Percentiles rank a stretch among this genome's conserved stretches.
Evolutionary conservation across 2,797 vertebrate genomes (phyloP).

Genomic region (Nyctalus aviator): DNA sequence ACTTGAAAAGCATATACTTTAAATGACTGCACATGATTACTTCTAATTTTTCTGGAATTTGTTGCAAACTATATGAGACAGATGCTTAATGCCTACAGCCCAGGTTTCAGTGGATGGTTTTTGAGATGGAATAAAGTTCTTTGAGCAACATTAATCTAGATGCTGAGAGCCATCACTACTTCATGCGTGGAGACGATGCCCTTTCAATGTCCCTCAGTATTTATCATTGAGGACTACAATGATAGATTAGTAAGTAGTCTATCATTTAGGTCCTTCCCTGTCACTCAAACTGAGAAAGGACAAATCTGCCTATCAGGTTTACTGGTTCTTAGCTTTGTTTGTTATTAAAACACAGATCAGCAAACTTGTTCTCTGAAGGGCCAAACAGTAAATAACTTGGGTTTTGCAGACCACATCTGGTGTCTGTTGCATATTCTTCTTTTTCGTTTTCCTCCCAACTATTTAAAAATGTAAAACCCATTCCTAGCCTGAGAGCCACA

Average conservation of each 20-base stretch:
- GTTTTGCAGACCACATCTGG: neutral
- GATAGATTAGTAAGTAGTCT: no score
- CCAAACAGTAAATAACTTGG: slow-evolving; percentile 21
- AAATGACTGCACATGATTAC: neutral
- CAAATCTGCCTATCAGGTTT: neutral
- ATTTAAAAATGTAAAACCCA: slow-evolving; percentile 41
- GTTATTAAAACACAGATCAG: slow-evolving; percentile 52
- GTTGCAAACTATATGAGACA: neutral
- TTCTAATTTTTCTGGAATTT: neutral
- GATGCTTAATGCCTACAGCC: neutral
- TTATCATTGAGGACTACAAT: neutral
- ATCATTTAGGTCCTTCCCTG: neutral
- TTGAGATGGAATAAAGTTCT: neutral
- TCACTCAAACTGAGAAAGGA: neutral
- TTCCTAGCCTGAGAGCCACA: neutral
- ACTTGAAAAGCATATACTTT: neutral
- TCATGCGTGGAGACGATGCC: neutral
- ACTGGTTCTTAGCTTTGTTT: slow-evolving; percentile 20
- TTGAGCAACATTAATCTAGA: neutral
- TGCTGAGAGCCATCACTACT: neutral
- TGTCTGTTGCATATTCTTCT: neutral
- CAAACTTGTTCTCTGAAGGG: slow-evolving; percentile 9
- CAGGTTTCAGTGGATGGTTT: neutral
- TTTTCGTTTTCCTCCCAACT: neutral
- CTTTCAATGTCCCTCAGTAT: neutral